phyloP scores from a whole-genome alignment of 1,140 invertebrate genomes.

The Babylonia areolata region DNA sequence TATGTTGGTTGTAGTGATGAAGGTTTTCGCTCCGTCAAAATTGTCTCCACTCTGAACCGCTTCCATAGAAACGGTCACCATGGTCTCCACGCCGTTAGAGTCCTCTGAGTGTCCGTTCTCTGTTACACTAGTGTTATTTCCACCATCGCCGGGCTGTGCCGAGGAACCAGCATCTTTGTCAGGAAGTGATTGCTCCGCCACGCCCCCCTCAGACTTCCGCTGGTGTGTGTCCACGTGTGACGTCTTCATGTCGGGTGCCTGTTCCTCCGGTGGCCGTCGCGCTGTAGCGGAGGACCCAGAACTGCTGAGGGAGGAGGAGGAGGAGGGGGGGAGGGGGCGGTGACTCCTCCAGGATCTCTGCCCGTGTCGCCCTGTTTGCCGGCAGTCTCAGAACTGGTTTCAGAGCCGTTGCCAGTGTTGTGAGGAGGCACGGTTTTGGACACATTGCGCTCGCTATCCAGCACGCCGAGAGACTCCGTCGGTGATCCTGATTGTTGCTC shows the following conservation, averaged over 20 bases:
- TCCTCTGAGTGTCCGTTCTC: not conserved
- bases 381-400: not conserved
- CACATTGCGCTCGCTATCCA: not conserved
- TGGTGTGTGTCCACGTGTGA: not conserved
- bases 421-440: not conserved
- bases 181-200: too few relatives aligned
- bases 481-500: not conserved
- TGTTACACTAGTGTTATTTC: not conserved
- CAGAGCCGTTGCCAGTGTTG: not conserved
- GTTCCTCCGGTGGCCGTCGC: not conserved
- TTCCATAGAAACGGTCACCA: not conserved
- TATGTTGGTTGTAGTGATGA: slow-evolving; percentile 15
- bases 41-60: not conserved
- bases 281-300: not conserved
- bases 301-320: not conserved
- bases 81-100: not conserved
- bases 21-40: slow-evolving; percentile 23
- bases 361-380: not conserved
- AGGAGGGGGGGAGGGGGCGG: not conserved
- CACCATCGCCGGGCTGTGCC: not conserved
- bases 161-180: not conserved
- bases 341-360: not conserved
- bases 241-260: not conserved
- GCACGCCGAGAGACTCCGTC: not conserved
- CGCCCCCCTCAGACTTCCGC: not conserved